A percentile compares a stretch with the other conserved stretches of the same genome.
phyloP scores from a whole-genome alignment of 1,140 invertebrate genomes.

The Drosophila repletoides region DNA sequence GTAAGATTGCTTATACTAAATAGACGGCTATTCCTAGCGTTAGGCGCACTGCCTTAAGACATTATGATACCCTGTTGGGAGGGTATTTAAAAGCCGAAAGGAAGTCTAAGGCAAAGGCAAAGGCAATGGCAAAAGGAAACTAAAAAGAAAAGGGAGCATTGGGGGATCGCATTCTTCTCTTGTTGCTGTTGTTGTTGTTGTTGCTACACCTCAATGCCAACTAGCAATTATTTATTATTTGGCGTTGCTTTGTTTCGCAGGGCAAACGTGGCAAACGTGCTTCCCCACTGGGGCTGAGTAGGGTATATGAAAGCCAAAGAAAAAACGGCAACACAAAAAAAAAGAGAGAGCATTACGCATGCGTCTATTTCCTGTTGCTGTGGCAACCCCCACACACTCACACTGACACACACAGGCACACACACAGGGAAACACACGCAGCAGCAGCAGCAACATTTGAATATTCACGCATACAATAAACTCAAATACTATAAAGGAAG shows the following conservation, averaged over 20 bases:
- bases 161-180: slow-evolving; percentile 13
- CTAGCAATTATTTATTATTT: slow-evolving; percentile 80
- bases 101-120: too few relatives aligned
- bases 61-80: too few relatives aligned
- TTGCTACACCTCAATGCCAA: slow-evolving; percentile 71
- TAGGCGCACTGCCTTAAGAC: too few relatives aligned
- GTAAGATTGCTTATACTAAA: too few relatives aligned
- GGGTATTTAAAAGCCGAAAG: too few relatives aligned
- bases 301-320: slow-evolving; percentile 30
- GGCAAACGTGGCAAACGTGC: slow-evolving; percentile 50
- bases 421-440: slow-evolving; percentile 15
- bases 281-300: slow-evolving; percentile 18
- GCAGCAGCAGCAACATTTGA: slow-evolving; percentile 69
- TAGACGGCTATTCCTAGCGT: too few relatives aligned
- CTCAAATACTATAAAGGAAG: slow-evolving; percentile 53
- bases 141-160: not conserved
- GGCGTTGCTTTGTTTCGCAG: slow-evolving; percentile 75
- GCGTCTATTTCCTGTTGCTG: slow-evolving; percentile 78
- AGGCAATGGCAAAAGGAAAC: not conserved
- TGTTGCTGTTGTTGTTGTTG: slow-evolving; percentile 12
- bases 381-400: slow-evolving; percentile 68
- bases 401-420: slow-evolving; percentile 33
- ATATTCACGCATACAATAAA: slow-evolving; percentile 79
- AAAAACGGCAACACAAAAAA: slow-evolving; percentile 42
- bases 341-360: slow-evolving; percentile 63